Base-by-base conservation (phyloP, 2,113 vertebrate genomes). In the Semnornis frantzii region DNA sequence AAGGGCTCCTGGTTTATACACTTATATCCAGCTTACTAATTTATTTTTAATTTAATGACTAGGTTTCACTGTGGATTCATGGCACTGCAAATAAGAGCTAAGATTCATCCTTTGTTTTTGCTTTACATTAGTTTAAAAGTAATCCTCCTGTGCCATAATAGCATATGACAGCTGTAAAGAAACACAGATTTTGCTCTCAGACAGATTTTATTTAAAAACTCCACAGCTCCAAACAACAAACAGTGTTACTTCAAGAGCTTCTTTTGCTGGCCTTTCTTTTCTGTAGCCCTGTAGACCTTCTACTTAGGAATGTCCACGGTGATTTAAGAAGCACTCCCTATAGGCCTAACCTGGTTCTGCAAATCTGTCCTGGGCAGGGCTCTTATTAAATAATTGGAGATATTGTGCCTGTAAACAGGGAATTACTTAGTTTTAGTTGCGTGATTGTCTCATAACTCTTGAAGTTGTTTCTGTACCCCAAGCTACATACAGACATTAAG, bases 141-240 rank as follows among this genome's bases (percentile, higher is more conserved):
- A 93, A 77, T 92, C 81, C 71, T 31, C 42, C 28, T 93, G 39
- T 92, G 39, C 60, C 39, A 63, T 60, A 77, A 34, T 15, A 76
- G 30, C n/a, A 46, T 59, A 9, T 63, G 52, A 77, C 72, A 90
- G 65, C 68, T 55, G 14, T 66, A 73, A 88, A 70, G 69, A 93
- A 88, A 77, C 69, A 80, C 15, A 66, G 64, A n/a, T 58, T 52
- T 85, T 83, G 23, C 44, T 85, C 52, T 30, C 24, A 90, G 65
- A 4, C 64, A 83, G 30, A 33, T 21, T 42, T 52, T 15, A 28
- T 50, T 30, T 24, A 24, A 52, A 25, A 52, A 25, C 23, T 24
- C 50, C 50, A 52, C 50, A 52, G 55, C 8, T 2, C 6, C 12
- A 13, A 30, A 8, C 19, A 33, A 27, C 31, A 31, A 88, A 9